Evolutionary conservation across 2,113 vertebrate species (phyloP), one percentile per base, ranked within the genome.

Genomic region (Hemichromis elongatus): DNA sequence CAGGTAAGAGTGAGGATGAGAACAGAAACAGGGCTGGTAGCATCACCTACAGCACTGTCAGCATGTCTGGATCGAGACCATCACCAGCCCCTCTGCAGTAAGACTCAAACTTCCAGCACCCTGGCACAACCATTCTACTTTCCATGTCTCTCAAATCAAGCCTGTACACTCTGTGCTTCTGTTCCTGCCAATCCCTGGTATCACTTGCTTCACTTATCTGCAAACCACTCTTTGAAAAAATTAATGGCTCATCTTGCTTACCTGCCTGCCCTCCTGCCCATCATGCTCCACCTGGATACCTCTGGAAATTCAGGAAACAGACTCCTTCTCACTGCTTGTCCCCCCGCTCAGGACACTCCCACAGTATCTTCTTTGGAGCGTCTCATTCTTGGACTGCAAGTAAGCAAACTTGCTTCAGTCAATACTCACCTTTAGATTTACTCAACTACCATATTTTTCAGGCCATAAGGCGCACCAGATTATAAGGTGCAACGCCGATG

Each of bases 101-200:
- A 63, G 59, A 37, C 59, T 63, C 59, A 63, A 63, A 63, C 33
- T 63, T 63, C 33, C 10, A 21, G 59, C 59, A 63, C 37, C 59
- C 59, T 37, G 59, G 10, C 6, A 13, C 0, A 63, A 37, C 33
- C 10, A 63, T 10, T 37, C 59, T 63, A 35, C 1, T 63, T 63
- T 37, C 35, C 33, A 37, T 63, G 33, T 37, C 59, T 37, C 4
- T 63, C 33, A 63, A 63, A 63, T 37, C 59, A 63, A 63, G 33
- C 33, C 33, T 63, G 2, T 37, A 18, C 33, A 63, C 19, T 2
- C 19, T 63, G 37, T 63, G 33, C 59, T 0, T 0, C 59, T 63
- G 2, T 63, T 63, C 10, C 59, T 63, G 59, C 33, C 33, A 63
- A 63, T 37, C 4, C 30, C 59, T 63, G 59, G 35, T 37, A 18